A percentile compares a stretch with the other conserved stretches of the same genome.
These are phyloP conservation scores for Platanista minor DNA, from an alignment of 2,113 vertebrate species.

Conservation along the genomic window DNA sequence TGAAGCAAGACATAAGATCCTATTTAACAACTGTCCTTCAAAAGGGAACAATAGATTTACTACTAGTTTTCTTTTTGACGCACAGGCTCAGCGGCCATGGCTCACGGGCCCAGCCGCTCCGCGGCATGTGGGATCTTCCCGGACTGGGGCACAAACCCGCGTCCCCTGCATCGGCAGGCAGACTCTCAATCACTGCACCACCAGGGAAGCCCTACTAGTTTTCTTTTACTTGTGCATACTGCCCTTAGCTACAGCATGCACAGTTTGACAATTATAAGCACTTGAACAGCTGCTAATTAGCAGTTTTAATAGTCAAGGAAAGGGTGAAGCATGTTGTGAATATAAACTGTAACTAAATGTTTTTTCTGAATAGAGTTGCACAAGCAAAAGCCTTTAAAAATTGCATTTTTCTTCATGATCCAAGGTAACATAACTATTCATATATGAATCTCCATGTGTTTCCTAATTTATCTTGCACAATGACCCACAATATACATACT, in stretches of 20 bases:
- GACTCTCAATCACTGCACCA: too few species aligned
- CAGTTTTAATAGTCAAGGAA: conserved; percentile 36
- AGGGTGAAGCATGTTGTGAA: not conserved
- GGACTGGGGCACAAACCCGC: too few species aligned
- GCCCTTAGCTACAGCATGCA: not conserved
- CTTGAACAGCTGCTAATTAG: conserved; percentile 45
- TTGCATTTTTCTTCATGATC: not conserved
- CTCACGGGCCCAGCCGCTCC: too few species aligned
- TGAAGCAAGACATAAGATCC: not conserved
- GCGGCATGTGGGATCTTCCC: too few species aligned
- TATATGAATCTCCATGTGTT: not conserved
- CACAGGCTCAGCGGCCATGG: too few species aligned
- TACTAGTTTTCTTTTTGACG: not conserved
- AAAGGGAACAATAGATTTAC: not conserved
- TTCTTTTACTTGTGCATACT: conserved; percentile 14
- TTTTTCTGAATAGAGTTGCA: not conserved
- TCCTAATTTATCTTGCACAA: not conserved
- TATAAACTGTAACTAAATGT: not conserved
- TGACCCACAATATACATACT: not conserved
- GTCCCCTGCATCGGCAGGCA: too few species aligned
- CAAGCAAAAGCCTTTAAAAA: not conserved
- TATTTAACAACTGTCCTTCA: conserved; percentile 12
- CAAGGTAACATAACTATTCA: not conserved
- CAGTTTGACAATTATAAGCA: conserved; percentile 38
- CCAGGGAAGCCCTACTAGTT: too few species aligned